A percentile compares a stretch with the other conserved stretches of the same genome.
Evolutionary conservation across 2,888 invertebrate species (phyloP).

Genomic region (Bombylius discolor): DNA sequence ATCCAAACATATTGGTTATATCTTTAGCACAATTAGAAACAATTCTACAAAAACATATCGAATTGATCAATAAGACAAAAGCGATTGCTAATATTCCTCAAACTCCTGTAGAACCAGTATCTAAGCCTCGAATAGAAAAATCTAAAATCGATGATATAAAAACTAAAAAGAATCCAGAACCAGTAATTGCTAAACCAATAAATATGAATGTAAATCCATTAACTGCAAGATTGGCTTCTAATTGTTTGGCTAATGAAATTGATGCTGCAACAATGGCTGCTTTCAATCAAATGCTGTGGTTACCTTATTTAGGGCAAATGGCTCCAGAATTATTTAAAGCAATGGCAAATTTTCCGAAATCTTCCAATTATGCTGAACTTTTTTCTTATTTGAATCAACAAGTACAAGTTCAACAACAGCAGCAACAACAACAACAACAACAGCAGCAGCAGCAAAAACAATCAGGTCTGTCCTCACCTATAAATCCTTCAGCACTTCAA

Average conservation of each 20-base stretch:
- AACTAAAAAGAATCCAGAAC: conserved; percentile 14
- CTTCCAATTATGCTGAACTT: conserved; percentile 3
- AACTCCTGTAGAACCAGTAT: conserved; percentile 17
- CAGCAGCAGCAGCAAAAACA: conserved; percentile 11
- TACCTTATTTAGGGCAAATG: conserved; percentile 45
- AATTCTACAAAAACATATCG: conserved; percentile 44
- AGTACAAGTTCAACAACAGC: conserved; percentile 12
- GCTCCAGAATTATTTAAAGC: conserved; percentile 40
- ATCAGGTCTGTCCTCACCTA: conserved; percentile 9
- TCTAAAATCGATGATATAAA: conserved; percentile 21
- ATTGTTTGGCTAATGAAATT: conserved; percentile 45
- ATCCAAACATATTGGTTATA: conserved; percentile 66
- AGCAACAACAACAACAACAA: conserved; percentile 14
- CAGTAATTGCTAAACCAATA: conserved; percentile 9
- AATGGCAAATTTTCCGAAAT: conserved; percentile 24
- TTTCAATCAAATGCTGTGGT: conserved; percentile 60
- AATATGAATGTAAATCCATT: conserved; percentile 9
- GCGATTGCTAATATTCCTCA: conserved; percentile 14
- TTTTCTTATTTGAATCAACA: conserved; percentile 8
- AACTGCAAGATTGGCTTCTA: conserved; percentile 17
- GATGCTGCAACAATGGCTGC: conserved; percentile 57
- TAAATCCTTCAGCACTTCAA: conserved; percentile 21
- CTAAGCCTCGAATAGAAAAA: conserved; percentile 9
- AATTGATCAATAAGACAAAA: conserved; percentile 18
- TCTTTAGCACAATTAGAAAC: conserved; percentile 59